These are phyloP conservation scores for Hoplostethus atlanticus DNA, from an alignment of 2,797 vertebrate genomes.

Conservation along the genomic window DNA sequence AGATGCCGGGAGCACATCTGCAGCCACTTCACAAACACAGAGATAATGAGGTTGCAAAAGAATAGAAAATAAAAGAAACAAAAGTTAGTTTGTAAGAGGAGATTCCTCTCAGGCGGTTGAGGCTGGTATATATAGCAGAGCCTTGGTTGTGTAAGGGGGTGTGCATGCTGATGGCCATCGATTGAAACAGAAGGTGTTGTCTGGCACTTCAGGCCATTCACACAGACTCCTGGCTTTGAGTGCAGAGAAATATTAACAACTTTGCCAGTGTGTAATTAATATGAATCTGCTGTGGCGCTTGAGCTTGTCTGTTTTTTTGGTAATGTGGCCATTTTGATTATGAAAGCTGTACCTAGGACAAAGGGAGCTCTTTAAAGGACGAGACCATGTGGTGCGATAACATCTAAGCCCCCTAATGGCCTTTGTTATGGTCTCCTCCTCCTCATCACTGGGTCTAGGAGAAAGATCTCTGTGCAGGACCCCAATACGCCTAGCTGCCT, in stretches of 20 bases:
- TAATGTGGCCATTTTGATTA: constrained; percentile 54
- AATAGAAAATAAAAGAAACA: constrained; percentile 50
- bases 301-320: constrained; percentile 50
- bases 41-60: constrained; percentile 75
- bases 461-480: background rate
- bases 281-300: constrained; percentile 75
- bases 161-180: constrained; percentile 78
- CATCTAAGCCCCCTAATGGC: background rate
- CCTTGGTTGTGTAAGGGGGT: constrained; percentile 60
- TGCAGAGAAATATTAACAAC: constrained; percentile 84
- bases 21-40: constrained; percentile 44
- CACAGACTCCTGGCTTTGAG: constrained; percentile 81
- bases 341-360: constrained; percentile 15
- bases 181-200: constrained; percentile 87
- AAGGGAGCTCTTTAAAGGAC: constrained; percentile 21
- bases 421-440: background rate
- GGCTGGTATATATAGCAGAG: constrained; percentile 69
- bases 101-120: constrained; percentile 67
- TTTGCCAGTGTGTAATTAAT: constrained; percentile 85
- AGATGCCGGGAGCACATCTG: constrained; percentile 72
- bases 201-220: constrained; percentile 84
- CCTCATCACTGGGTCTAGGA: background rate
- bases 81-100: constrained; percentile 70
- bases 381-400: background rate
- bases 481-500: background rate